Conservation (phyloP, 2,888 invertebrate genomes). For the Eulithis prunata region DNA sequence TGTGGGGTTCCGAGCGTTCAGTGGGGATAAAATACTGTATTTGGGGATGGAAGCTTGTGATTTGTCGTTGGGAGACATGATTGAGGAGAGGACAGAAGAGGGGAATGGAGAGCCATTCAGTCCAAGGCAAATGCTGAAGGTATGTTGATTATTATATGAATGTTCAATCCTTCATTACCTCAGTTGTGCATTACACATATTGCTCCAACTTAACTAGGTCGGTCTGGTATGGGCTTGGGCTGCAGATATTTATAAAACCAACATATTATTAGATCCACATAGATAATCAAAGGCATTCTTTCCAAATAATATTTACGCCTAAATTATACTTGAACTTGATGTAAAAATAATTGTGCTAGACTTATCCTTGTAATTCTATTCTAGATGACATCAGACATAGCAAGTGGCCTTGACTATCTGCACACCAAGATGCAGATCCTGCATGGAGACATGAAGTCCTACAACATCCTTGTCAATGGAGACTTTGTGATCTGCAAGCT, state of each 20-base stretch:
- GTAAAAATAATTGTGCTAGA: too few species aligned
- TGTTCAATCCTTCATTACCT: too few species aligned
- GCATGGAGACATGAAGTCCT: slow-evolving; percentile 94
- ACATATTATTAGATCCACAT: too few species aligned
- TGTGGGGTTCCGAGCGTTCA: slow-evolving; percentile 88
- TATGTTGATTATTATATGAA: too few species aligned
- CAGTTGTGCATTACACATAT: too few species aligned
- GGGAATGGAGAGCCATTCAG: slow-evolving; percentile 84
- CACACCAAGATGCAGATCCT: slow-evolving; percentile 88
- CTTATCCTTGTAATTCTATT: slow-evolving; percentile 1
- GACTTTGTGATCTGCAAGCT: slow-evolving; percentile 90
- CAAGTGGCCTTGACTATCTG: slow-evolving; percentile 90
- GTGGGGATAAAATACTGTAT: slow-evolving; percentile 83
- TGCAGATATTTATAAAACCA: too few species aligned
- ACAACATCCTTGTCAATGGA: slow-evolving; percentile 90
- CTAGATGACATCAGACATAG: slow-evolving; percentile 86
- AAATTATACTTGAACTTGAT: too few species aligned
- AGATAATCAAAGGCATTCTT: too few species aligned
- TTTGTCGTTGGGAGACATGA: slow-evolving; percentile 88
- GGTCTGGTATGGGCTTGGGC: too few species aligned
- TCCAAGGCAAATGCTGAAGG: slow-evolving; percentile 86
- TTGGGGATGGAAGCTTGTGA: slow-evolving; percentile 92
- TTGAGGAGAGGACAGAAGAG: slow-evolving; percentile 88
- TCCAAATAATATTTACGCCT: too few species aligned
- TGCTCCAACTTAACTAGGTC: too few species aligned